Percentiles rank a stretch among this genome's conserved stretches.
These are phyloP conservation scores for Diaphora mendica DNA, from an alignment of 2,888 invertebrate genomes.

Conservation along the genomic window DNA sequence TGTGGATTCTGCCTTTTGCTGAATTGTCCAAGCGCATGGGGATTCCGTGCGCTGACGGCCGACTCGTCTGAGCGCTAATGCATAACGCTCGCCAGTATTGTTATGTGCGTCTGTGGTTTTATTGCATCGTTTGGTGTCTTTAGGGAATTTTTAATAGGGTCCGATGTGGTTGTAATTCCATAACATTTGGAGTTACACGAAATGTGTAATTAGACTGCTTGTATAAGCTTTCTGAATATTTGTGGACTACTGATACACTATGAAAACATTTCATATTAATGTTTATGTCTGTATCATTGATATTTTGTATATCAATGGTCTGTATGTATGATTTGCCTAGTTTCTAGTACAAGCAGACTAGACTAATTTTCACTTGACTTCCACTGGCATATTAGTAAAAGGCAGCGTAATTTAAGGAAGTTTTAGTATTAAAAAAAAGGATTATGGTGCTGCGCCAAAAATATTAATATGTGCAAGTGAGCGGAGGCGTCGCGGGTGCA, in stretches of 20 bases:
- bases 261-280: too few species aligned
- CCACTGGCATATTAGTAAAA: neutral
- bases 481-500: neutral
- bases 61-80: conserved; percentile 19
- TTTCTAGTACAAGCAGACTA: too few species aligned
- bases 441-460: neutral
- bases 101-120: conserved; percentile 8
- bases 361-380: neutral
- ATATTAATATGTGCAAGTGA: too few species aligned
- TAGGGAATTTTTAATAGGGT: neutral
- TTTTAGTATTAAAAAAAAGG: neutral
- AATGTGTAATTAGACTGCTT: neutral
- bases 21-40: conserved; percentile 69
- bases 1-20: conserved; percentile 76
- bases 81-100: conserved; percentile 16
- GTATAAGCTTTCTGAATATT: neutral
- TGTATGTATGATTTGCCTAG: neutral
- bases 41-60: conserved; percentile 59
- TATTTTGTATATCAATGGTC: too few species aligned
- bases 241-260: neutral
- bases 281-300: too few species aligned
- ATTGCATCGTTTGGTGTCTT: conserved; percentile 9
- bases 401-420: neutral
- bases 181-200: neutral
- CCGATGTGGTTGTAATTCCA: neutral